Evolutionary conservation across 2,113 vertebrate genomes (phyloP), one percentile per base, ranked within the genome.

Genomic region (Gallinago undulata): DNA sequence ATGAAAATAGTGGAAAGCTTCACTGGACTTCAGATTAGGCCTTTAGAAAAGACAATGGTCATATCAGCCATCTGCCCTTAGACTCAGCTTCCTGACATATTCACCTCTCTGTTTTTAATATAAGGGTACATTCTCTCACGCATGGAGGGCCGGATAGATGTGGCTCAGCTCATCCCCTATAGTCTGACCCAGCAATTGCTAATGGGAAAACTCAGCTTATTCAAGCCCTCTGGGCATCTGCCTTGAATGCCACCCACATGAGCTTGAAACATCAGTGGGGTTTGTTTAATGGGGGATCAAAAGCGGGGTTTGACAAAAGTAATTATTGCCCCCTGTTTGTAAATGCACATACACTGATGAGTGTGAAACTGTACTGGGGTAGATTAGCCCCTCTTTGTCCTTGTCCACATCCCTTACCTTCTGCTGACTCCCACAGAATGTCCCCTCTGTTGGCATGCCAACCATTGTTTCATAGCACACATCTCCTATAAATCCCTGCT

Each of bases 361-460:
- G 19, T 18, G 16, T 35, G 47, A 47, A 76, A 43, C 24, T 70
- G 24, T 35, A 30, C 27, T 63, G 35, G 39, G 13, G 14, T 39
- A 18, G 39, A 77, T 75, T 78, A 90, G 33, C 51, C 31, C 45
- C 43, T 59, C 24, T 55, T 57, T 41, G 30, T 50, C 28, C 8
- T 74, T 7, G 3, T 47, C 41, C 70, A 24, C 11, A 72, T 60
- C 31, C 59, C 31, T 80, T 55, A 56, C 47, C 39, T 94, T 78
- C 33, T 59, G 22, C 57, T 37, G 48, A 31, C 45, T 94, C 47
- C 62, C 35, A 68, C 48, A 53, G 39, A 57, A 90, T 63, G 39
- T 33, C 67, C 35, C 59, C 48, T 77, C 63, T 64, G 78, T 76
- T 87, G 92, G 53, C 76, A 94, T 83, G 73, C 84, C 84, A 86